Evolutionary conservation across 2,888 invertebrate species (phyloP).

Genomic region (Alloscopus bannaensis): DNA sequence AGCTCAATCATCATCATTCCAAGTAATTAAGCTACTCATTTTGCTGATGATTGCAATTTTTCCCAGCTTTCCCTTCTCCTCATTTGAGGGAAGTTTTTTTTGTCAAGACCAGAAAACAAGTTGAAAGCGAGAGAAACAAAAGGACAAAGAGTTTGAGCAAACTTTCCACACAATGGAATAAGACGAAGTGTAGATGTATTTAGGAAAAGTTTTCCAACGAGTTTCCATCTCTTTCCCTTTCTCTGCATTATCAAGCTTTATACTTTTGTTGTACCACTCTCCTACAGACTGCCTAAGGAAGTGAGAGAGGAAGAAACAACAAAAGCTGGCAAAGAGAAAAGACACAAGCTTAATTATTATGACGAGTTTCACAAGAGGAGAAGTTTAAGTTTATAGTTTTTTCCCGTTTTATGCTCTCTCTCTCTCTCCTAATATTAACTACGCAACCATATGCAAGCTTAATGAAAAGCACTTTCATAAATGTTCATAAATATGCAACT

Average conservation of each 20-base stretch:
- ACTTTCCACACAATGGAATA: background rate
- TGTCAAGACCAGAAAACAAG: background rate
- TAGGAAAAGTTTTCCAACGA: background rate
- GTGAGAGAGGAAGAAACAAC: background rate
- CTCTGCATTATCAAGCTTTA: too few species aligned
- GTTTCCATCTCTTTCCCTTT: too few species aligned
- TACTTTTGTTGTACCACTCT: too few species aligned
- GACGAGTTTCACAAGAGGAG: background rate
- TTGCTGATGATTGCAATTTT: slow-evolving; percentile 26
- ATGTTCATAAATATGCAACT: too few species aligned
- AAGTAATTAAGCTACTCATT: slow-evolving; percentile 33
- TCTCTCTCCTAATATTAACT: too few species aligned
- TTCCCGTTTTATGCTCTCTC: too few species aligned
- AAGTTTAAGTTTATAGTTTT: too few species aligned
- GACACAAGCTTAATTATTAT: slow-evolving; percentile 32
- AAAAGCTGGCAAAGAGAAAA: slow-evolving; percentile 13
- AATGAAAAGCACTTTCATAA: too few species aligned
- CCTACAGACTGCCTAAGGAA: background rate
- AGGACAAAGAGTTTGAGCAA: background rate
- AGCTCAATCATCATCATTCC: slow-evolving; percentile 28
- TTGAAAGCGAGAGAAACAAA: background rate
- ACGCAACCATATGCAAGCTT: too few species aligned
- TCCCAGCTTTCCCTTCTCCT: background rate
- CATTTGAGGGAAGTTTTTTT: background rate
- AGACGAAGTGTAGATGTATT: slow-evolving; percentile 7